Percentiles rank a stretch among this genome's conserved stretches.
These are phyloP conservation scores for Drosophila sechellia DNA, from an alignment of 1,140 invertebrate genomes.

Conservation along the genomic window DNA sequence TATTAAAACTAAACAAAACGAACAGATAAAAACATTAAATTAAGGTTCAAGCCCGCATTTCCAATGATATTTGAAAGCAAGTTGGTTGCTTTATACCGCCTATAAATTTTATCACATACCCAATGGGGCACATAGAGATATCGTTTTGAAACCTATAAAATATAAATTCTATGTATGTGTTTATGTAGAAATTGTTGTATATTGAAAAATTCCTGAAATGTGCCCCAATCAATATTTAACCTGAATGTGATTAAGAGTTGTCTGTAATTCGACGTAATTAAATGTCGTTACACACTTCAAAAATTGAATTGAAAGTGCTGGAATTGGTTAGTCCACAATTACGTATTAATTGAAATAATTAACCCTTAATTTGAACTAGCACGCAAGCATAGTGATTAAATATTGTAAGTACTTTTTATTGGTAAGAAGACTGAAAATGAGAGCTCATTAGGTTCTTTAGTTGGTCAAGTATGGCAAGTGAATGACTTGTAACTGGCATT, in stretches of 20 bases:
- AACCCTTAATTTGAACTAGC: constrained; percentile 4
- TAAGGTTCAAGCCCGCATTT: constrained; percentile 1
- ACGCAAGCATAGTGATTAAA: constrained; percentile 3
- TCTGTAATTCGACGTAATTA: constrained; percentile 9
- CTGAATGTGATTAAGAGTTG: background rate
- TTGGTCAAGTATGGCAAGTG: too few species aligned
- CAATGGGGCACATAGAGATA: background rate
- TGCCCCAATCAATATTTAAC: background rate
- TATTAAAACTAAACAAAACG: background rate
- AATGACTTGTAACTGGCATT: too few species aligned
- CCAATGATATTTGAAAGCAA: constrained; percentile 1
- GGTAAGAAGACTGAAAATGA: too few species aligned
- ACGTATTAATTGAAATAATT: constrained; percentile 13
- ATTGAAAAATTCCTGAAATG: background rate
- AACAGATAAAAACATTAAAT: background rate
- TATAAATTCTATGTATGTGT: too few species aligned
- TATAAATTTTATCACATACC: background rate
- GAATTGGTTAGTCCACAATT: constrained; percentile 5
- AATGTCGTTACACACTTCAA: constrained; percentile 2
- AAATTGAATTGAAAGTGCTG: background rate
- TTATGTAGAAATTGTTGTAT: background rate
- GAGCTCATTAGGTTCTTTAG: too few species aligned
- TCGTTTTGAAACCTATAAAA: background rate
- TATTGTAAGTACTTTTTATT: background rate
- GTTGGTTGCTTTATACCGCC: background rate